Conservation (phyloP, 2,888 invertebrate genomes). For the Seira sanloemensis region DNA sequence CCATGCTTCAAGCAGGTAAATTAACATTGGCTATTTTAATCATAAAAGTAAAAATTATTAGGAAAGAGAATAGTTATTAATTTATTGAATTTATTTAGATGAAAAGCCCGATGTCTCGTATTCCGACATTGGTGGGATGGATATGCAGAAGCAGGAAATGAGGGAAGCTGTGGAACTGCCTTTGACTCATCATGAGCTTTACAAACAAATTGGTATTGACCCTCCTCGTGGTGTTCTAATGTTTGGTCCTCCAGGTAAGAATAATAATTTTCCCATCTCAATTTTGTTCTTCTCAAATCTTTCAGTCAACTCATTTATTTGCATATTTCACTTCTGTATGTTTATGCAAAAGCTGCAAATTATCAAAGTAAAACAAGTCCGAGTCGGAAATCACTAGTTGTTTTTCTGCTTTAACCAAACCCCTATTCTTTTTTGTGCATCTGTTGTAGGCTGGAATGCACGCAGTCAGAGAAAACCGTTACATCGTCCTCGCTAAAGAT, state of each 20-base stretch:
- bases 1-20: constrained; percentile 94
- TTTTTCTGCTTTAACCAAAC: background rate
- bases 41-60: background rate
- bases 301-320: background rate
- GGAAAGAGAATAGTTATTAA: no score
- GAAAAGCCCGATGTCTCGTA: constrained; percentile 99
- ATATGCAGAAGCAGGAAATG: constrained; percentile 99
- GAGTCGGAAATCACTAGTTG: no score
- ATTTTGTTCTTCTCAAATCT: no score
- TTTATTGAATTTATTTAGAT: constrained; percentile 78
- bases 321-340: no score
- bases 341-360: no score
- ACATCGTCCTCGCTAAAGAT: constrained; percentile 98
- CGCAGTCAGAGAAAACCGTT: constrained; percentile 98
- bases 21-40: background rate
- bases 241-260: constrained; percentile 77
- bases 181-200: constrained; percentile 97
- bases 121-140: constrained; percentile 99
- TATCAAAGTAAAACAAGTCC: no score
- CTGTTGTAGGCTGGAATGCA: constrained; percentile 94
- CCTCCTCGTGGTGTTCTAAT: constrained; percentile 98
- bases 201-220: constrained; percentile 99
- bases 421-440: constrained; percentile 25
- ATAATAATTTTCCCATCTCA: no score
- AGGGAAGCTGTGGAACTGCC: constrained; percentile 98